Conservation (phyloP, 1,140 invertebrate genomes). For the Polypedilum pembai region DNA sequence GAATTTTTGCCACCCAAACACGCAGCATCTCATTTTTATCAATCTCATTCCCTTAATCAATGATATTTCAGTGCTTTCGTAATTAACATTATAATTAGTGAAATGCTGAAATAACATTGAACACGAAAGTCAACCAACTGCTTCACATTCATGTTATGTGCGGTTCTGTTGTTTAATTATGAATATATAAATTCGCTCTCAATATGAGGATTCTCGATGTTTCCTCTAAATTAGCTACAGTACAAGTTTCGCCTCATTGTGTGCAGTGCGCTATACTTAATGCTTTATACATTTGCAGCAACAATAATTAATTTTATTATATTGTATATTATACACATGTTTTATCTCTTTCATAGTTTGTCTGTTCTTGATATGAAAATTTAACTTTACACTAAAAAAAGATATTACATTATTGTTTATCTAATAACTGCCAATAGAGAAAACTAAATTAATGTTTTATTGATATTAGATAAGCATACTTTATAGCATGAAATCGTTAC, state of each 20-base stretch:
- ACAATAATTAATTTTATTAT: not conserved
- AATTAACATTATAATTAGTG: constrained; percentile 25
- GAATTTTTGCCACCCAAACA: too few relatives aligned
- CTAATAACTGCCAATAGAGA: not conserved
- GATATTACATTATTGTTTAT: constrained; percentile 14
- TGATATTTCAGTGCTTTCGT: constrained; percentile 16
- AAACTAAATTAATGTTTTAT: constrained; percentile 20
- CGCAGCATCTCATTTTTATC: too few relatives aligned
- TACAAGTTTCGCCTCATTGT: not conserved
- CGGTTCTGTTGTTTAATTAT: constrained; percentile 20
- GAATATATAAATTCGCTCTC: not conserved
- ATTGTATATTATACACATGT: not conserved
- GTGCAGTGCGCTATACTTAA: not conserved
- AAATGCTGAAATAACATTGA: not conserved
- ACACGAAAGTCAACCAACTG: not conserved
- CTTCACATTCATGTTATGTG: constrained; percentile 10
- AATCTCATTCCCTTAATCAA: constrained; percentile 7
- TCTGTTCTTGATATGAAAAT: too few relatives aligned
- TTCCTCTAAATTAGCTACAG: constrained; percentile 12
- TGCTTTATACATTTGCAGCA: not conserved
- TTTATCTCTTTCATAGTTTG: too few relatives aligned
- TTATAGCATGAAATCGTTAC: not conserved
- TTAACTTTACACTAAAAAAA: not conserved
- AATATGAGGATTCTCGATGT: not conserved
- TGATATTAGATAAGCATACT: constrained; percentile 1